phyloP scores from a whole-genome alignment of 2,113 vertebrate genomes.

The Phaethornis superciliosus region DNA sequence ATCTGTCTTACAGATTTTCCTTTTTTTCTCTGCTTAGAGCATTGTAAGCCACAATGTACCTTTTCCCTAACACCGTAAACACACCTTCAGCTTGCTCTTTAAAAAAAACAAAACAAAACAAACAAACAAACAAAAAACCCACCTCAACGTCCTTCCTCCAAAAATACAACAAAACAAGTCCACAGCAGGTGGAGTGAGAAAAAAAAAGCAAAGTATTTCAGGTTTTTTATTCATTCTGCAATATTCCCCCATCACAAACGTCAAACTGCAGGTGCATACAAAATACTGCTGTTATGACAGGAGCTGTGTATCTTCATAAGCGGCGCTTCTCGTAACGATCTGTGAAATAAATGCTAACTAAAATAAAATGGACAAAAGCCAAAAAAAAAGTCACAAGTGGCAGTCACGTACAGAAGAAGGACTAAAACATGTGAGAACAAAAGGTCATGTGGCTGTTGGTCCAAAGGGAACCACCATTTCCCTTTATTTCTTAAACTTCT shows the following conservation, averaged over 20 bases:
- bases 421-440: conserved; percentile 56
- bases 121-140: not conserved
- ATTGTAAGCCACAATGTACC: conserved; percentile 42
- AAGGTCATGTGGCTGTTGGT: not conserved
- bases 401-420: conserved; percentile 45
- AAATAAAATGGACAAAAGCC: conserved; percentile 68
- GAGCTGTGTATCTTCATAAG: conserved; percentile 64
- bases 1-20: conserved; percentile 62
- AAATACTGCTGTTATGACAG: conserved; percentile 75
- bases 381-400: conserved; percentile 61
- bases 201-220: conserved; percentile 55
- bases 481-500: not conserved
- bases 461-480: conserved; percentile 18
- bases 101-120: not conserved
- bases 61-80: conserved; percentile 68
- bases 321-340: conserved; percentile 71
- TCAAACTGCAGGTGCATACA: conserved; percentile 73
- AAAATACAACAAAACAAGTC: conserved; percentile 55
- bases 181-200: conserved; percentile 60
- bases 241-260: conserved; percentile 72
- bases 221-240: conserved; percentile 53
- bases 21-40: conserved; percentile 25
- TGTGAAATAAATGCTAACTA: conserved; percentile 78
- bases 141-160: not conserved
- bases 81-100: conserved; percentile 46